These are phyloP conservation scores for Diachasmimorpha longicaudata DNA, from an alignment of 1,140 invertebrate species.

Conservation along the genomic window DNA sequence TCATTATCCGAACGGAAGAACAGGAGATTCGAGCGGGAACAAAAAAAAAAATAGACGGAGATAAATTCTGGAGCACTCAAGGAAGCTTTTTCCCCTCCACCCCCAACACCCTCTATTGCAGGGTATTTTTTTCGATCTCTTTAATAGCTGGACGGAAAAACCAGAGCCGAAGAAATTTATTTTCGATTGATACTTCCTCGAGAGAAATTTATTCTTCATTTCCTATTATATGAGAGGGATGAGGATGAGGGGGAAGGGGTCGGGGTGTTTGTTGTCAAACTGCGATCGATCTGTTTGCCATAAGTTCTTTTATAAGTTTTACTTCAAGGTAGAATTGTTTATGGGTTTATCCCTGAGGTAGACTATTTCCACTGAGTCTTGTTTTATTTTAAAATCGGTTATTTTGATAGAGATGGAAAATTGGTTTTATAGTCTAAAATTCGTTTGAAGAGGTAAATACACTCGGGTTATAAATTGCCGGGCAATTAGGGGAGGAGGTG, in stretches of 20 bases:
- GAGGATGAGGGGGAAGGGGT: not conserved
- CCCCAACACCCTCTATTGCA: too few relatives aligned
- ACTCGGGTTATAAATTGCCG: too few relatives aligned
- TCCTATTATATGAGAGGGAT: not conserved
- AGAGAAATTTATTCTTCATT: not conserved
- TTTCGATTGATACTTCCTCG: not conserved
- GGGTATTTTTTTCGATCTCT: not conserved
- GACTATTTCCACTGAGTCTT: too few relatives aligned
- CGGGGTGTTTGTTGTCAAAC: not conserved
- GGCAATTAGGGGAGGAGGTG: too few relatives aligned
- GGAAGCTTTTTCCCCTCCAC: not conserved
- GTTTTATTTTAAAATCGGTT: too few relatives aligned
- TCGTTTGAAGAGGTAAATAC: too few relatives aligned
- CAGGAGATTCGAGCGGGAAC: not conserved
- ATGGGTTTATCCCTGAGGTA: too few relatives aligned
- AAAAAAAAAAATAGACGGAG: not conserved
- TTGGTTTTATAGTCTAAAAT: not conserved
- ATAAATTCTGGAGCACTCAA: not conserved
- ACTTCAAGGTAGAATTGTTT: not conserved
- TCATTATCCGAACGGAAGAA: constrained; percentile 8
- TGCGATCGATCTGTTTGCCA: not conserved
- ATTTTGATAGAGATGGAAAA: not conserved
- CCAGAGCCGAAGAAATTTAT: not conserved
- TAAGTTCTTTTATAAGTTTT: not conserved
- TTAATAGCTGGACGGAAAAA: not conserved